phyloP scores from a whole-genome alignment of 2,888 invertebrate genomes.

The Eucriotettix oculatus region DNA sequence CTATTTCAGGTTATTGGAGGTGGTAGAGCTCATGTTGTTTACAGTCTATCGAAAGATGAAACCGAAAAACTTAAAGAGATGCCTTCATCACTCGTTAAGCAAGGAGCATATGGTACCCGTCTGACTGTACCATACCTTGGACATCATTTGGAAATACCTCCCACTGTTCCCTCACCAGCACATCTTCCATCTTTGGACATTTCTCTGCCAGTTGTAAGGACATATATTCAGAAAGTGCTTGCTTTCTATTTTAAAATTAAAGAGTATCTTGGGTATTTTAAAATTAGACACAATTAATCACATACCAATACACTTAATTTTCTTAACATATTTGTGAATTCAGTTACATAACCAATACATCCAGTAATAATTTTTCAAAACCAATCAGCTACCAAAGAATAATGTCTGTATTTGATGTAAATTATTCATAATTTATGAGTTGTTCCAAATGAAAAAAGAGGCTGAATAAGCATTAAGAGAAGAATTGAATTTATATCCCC shows the following conservation, averaged over 20 bases:
- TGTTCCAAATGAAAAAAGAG: too few relatives aligned
- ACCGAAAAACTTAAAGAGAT: background rate
- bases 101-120: slow-evolving; percentile 30
- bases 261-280: background rate
- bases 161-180: background rate
- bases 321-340: background rate
- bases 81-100: background rate
- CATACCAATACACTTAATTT: background rate
- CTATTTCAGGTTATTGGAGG: slow-evolving; percentile 1
- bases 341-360: background rate
- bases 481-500: too few relatives aligned
- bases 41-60: background rate
- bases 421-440: too few relatives aligned
- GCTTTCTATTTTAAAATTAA: background rate
- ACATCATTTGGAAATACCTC: slow-evolving; percentile 35
- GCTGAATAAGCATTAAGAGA: too few relatives aligned
- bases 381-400: too few relatives aligned
- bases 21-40: background rate
- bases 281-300: background rate
- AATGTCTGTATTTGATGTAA: too few relatives aligned
- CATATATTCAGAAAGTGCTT: too few relatives aligned
- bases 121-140: slow-evolving; percentile 40
- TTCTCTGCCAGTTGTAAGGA: background rate
- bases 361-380: background rate
- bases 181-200: background rate